Base-by-base conservation (phyloP, 2,113 vertebrate species). In the Misgurnus mizolepis region DNA sequence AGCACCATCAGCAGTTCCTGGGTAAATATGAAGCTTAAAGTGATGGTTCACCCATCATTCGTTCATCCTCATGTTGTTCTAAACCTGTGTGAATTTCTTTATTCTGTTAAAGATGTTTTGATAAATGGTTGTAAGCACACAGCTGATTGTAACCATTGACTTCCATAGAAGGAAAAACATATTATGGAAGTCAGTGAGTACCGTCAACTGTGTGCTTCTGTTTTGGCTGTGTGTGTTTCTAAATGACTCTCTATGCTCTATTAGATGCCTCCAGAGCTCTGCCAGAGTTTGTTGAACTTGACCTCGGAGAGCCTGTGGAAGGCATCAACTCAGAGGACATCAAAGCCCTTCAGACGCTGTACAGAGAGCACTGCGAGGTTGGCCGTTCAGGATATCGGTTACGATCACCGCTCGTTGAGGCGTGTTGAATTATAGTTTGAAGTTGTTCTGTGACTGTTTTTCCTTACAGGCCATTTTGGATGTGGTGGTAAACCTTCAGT, bases 291-390 rank as follows among this genome's bases (percentile, higher is more conserved):
- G 92, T 95, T 0, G 93, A 92, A 2, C 94, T 95, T 10, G 95
- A 98, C 60, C 85, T 97, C 17, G 93, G 93, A 1, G 92, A 91
- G 49, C 90, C 94, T 53, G 91, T 95, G 27, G 96, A 96, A 45
- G 93, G 92, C 55, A 75, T 98, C 87, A 91, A 92, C 5, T 17
- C 90, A 11, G 95, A 93, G 0, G 97, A 98, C 5, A 81, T 97
- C 83, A 98, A 95, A 90, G 92, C 94, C 74, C 94, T 99, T 72
- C 96, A 99, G 90, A 91, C 94, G 79, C 94, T 94, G 66, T 99
- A 99, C 92, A 93, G 97, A 86, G 90, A 95, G 78, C 98, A 99
- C 90, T 99, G 98, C 3, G 97, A 99, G 96, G 97, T 99, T 82
- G 93, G 89, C 45, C 17, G 0, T 18, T 67, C 15, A 56, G 7